Percentiles rank a stretch among this genome's conserved stretches.
These are phyloP conservation scores for Labeo catla DNA, from an alignment of 2,113 vertebrate genomes.

Conservation along the genomic window DNA sequence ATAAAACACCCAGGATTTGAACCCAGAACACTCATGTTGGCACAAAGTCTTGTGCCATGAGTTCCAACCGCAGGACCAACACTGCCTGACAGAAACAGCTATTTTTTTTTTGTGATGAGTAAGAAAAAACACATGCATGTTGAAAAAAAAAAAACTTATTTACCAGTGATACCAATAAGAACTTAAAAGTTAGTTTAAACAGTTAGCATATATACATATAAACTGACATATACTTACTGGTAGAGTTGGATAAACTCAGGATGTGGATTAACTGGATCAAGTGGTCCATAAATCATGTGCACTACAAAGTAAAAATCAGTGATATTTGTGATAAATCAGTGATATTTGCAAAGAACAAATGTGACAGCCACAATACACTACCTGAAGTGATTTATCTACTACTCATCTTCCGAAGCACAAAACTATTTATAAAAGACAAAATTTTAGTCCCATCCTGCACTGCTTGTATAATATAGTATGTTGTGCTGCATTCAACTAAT, in stretches of 20 bases:
- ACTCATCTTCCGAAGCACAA: not conserved
- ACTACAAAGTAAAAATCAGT: slow-evolving; percentile 75
- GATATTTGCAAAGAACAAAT: not conserved
- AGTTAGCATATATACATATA: not conserved
- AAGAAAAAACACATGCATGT: not conserved
- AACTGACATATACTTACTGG: slow-evolving; percentile 77
- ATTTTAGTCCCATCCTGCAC: not conserved
- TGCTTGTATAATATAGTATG: not conserved
- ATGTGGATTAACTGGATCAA: slow-evolving; percentile 92
- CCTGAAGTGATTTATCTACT: not conserved
- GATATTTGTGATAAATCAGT: not conserved
- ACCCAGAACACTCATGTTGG: not conserved
- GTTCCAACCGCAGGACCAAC: not conserved
- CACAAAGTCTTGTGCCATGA: not conserved
- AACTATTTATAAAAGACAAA: not conserved
- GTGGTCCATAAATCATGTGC: slow-evolving; percentile 93
- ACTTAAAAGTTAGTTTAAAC: not conserved
- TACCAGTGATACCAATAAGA: not conserved
- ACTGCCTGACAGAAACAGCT: not conserved
- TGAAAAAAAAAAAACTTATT: not conserved
- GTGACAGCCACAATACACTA: not conserved
- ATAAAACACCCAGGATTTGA: not conserved
- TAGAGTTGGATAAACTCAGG: slow-evolving; percentile 91
- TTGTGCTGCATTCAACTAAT: not conserved
- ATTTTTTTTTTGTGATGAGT: not conserved